Evolutionary conservation across 2,888 invertebrate genomes (phyloP), one percentile per base, ranked within the genome.

Genomic region (Epinotia demarniana): DNA sequence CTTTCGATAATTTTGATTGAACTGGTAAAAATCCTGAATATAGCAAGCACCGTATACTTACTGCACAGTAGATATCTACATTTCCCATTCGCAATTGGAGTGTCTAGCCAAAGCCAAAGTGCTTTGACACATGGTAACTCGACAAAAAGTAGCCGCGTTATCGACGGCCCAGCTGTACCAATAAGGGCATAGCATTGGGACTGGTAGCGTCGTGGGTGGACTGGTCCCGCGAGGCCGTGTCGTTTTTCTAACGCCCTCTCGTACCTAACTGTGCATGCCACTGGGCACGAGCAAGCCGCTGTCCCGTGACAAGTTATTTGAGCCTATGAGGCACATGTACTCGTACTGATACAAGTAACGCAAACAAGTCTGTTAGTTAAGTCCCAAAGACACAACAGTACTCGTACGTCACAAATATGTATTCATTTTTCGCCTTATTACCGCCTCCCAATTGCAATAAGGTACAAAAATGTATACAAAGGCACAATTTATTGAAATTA

Each of bases 211-310:
- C 86, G 93, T 93, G 91, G 93, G 93, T 87, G 92, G 87, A 93
- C 93, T 84, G 86, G 92, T 91, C 86, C 77, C 85, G 79, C 82
- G 85, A 82, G 83, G 83, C 82, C 83, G 82, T 81, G 85, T 77
- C 79, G 86, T 92, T 92, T 92, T 93, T 93, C 88, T 89, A 87
- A 89, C 89, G 89, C 90, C 89, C 85, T 84, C 85, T 84, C 89
- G 83, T 85, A 78, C 78, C 81, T 91, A 91, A 91, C 92, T 91
- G 92, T 92, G 88, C 81, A 84, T 85, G 86, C 89, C 23, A 53
- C 53, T 60, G 60, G 19, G 53, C 61, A 72, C 49, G 66, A 33
- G 58, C 68, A 57, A 55, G 67, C n/a, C 70, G 19, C 62, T 67
- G 70, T 27, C 27, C 60, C 66, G 64, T 75, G 75, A 61, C 68